Base-by-base conservation (phyloP, 2,888 invertebrate genomes). In the Imbricaverruca yamaguchii region DNA sequence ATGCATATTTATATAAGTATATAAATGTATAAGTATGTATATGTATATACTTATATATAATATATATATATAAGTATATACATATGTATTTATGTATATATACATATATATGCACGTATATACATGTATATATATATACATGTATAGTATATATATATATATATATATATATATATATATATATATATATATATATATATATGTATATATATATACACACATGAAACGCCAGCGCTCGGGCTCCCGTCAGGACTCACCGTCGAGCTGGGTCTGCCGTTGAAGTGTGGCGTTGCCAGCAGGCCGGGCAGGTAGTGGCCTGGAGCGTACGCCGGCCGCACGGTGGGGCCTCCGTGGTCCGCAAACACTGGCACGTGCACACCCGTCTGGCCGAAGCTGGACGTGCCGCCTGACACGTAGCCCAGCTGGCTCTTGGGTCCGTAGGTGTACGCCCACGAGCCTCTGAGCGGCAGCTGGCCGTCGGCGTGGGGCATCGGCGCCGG, bases 231-330 rank as follows among this genome's bases (percentile, higher is more conserved):
- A 39, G 39, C 39, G 39, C 39, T 39, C 1, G 39, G 1, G 39
- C 39, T 39, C 39, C 39, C 4, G 39, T 39, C 39, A 39, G 39
- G 39, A 74, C 74, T 74, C 53, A 74, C 74, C 74, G 13, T 21
- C 3, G 53, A 11, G 74, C 74, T 55, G 53, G 53, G 53, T 10
- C 53, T 2, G 21, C 74, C 74, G 74, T 74, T 74, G 55, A 74
- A 74, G 55, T 74, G 74, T 53, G 74, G 74, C 53, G 74, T 74
- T 10, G 74, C 74, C 74, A 74, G 74, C 74, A 74, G 74, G 74
- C 74, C 74, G 8, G 74, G 74, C 53, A 74, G 74, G 74, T 74
- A 74, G 74, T 74, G 15, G 53, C 74, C 74, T 4, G 74, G 74
- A 10, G 74, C 74, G 55, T 74, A 74, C 55, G 74, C 74, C 74